Percentiles rank a stretch among this genome's conserved stretches.
phyloP scores from a whole-genome alignment of 2,888 invertebrate species.

The Toxonevra muliebris region DNA sequence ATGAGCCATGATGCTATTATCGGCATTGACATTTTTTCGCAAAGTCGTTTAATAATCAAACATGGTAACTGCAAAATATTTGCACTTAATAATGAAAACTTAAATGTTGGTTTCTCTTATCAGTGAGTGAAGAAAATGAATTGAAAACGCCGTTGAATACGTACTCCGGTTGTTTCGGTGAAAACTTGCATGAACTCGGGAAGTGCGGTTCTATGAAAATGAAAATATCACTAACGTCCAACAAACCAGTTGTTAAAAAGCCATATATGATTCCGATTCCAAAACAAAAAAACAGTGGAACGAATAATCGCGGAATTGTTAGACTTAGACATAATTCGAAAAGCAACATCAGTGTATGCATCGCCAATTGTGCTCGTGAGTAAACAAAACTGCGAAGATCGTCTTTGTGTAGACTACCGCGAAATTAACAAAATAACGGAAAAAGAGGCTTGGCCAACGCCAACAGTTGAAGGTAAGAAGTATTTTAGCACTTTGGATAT shows the following conservation, averaged over 20 bases:
- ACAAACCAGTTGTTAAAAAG: constrained; percentile 25
- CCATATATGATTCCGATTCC: constrained; percentile 33
- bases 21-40: no score
- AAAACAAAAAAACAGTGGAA: constrained; percentile 28
- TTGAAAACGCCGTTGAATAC: constrained; percentile 11
- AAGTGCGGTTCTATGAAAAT: constrained; percentile 28
- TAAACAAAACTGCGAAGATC: constrained; percentile 57
- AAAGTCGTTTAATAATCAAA: no score
- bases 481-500: constrained; percentile 32
- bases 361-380: constrained; percentile 27
- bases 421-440: constrained; percentile 37
- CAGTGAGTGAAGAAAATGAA: no score
- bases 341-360: constrained; percentile 23
- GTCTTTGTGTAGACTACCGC: constrained; percentile 31
- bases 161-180: constrained; percentile 30
- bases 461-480: constrained; percentile 34
- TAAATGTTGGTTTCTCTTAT: no score
- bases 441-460: constrained; percentile 36
- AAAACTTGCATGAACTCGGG: constrained; percentile 27
- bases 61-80: no score
- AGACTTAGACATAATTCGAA: constrained; percentile 30
- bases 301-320: constrained; percentile 22
- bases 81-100: no score
- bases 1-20: no score
- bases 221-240: constrained; percentile 23